Base-by-base conservation (phyloP, 2,888 invertebrate species). In the Cerastoderma edule region DNA sequence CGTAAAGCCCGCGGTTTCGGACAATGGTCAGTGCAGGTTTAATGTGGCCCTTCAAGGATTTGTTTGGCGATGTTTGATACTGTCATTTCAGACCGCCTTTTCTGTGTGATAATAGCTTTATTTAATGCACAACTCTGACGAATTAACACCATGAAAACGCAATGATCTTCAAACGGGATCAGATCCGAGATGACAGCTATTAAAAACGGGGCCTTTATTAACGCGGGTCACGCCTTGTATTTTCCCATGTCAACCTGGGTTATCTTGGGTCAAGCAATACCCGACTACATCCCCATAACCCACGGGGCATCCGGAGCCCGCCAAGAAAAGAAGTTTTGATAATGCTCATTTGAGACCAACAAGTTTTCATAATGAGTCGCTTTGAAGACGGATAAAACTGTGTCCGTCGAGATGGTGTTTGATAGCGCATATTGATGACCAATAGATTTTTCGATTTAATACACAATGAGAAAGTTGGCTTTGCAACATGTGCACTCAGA, bases 141-240 rank as follows among this genome's bases (percentile, higher is more conserved):
- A 67, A 32, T 67, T 50, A 30, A 57, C 60, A 73, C 67, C 67
- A 60, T 67, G 67, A 73, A 73, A 63, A 33, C 39, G 63, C 63
- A 63, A 57, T 53, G 48, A 67, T 63, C 69, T 53, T 74, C 74
- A 74, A 74, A 74, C 68, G 74, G 48, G 44, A 44, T 66, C 66
- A 57, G 44, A 54, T 30, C 39, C 32, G 24, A 35, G 54, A 56
- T 68, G 69, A 65, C 68, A 68, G 63, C 65, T 69, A 64, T 71
- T 39, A 64, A 71, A 71, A 32, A 30, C 39, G 64, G 27, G 33
- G 33, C 39, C n/a, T 63, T 50, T 39, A 48, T 50, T 53, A 50
- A 27, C 22, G 22, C 16, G 54, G 70, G 65, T 65, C 64, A 71
- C 30, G 70, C 39, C 28, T 64, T 65, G 64, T 33, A 67, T 35